These are phyloP conservation scores for Trichogramma evanescens DNA, from an alignment of 2,888 invertebrate species.

Conservation along the genomic window DNA sequence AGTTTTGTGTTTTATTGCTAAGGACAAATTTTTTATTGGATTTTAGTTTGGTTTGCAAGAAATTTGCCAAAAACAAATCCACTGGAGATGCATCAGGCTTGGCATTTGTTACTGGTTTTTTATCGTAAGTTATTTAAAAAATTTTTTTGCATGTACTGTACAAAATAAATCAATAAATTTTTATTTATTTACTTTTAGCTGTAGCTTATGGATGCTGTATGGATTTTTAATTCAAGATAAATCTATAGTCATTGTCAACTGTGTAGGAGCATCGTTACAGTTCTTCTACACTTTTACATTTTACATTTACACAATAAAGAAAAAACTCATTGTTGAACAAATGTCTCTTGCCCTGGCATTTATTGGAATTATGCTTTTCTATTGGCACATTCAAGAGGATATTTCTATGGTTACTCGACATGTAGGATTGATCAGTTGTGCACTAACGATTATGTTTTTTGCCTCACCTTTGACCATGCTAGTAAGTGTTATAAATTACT, in stretches of 20 bases:
- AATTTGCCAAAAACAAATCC: slow-evolving; percentile 65
- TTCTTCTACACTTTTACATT: slow-evolving; percentile 64
- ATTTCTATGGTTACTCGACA: slow-evolving; percentile 51
- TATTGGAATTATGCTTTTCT: slow-evolving; percentile 54
- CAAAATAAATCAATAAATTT: slow-evolving; percentile 7
- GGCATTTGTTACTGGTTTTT: slow-evolving; percentile 69
- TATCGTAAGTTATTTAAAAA: slow-evolving; percentile 55
- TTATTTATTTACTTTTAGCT: slow-evolving; percentile 50
- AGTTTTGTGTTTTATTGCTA: background rate
- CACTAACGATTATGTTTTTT: slow-evolving; percentile 71
- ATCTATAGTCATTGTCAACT: slow-evolving; percentile 68
- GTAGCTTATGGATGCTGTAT: slow-evolving; percentile 74
- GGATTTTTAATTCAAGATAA: slow-evolving; percentile 66
- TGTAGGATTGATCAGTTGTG: slow-evolving; percentile 66
- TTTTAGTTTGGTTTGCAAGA: slow-evolving; percentile 66
- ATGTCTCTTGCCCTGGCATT: slow-evolving; percentile 52
- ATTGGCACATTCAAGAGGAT: slow-evolving; percentile 53
- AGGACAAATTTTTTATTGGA: slow-evolving; percentile 15
- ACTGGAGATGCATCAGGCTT: slow-evolving; percentile 71
- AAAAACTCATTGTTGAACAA: slow-evolving; percentile 59
- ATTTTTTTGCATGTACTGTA: background rate
- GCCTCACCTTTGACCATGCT: slow-evolving; percentile 76
- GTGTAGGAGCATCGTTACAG: slow-evolving; percentile 66
- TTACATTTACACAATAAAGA: slow-evolving; percentile 67
- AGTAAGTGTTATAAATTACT: slow-evolving; percentile 41